Evolutionary conservation across 2,113 vertebrate species (phyloP), one percentile per base, ranked within the genome.

Genomic region (Passer domesticus): DNA sequence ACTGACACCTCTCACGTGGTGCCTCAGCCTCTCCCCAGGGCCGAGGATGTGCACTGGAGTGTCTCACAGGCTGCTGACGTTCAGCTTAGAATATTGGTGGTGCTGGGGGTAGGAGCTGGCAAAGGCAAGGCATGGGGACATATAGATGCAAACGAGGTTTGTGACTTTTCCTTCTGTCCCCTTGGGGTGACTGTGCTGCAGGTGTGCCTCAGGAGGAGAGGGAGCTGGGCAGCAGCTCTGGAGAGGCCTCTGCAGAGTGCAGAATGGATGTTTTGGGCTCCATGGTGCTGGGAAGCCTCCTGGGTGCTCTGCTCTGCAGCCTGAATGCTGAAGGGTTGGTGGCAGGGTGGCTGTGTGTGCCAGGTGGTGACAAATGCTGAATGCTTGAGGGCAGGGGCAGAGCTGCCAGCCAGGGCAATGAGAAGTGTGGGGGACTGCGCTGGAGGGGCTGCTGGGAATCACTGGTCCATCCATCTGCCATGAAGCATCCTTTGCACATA

Each of bases 1-100:
- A 74, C 24, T 92, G 86, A 59, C 59, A 46, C 75, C 88, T 59
- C 83, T 95, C 76, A 79, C 3, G 4, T 3, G 4, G 64, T 92
- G 76, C 92, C 52, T 93, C 49, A 41, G 87, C 64, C 80, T 92
- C 64, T 93, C 86, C 80, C 80, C 33, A n/a, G 86, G 91, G 86
- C 80, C 91, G 60, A 69, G 73, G 73, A 87, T 89, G 86, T 86
- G 73, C 83, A 92, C 19, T 68, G 52, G 44, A 94, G 80, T 87
- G 68, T 94, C 64, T 94, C 10, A 7, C 2, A 87, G 68, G 77
- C 91, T 93, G 86, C 76, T 94, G 83, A 90, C 0, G 0, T 49
- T 78, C 73, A 89, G 46, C 68, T 89, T 43, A 41, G 59, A 74
- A 31, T 80, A 21, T 49, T 87, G 70, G 91, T 89, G 73, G 18